phyloP scores from a whole-genome alignment of 2,113 vertebrate species.

The Pluvialis apricaria region DNA sequence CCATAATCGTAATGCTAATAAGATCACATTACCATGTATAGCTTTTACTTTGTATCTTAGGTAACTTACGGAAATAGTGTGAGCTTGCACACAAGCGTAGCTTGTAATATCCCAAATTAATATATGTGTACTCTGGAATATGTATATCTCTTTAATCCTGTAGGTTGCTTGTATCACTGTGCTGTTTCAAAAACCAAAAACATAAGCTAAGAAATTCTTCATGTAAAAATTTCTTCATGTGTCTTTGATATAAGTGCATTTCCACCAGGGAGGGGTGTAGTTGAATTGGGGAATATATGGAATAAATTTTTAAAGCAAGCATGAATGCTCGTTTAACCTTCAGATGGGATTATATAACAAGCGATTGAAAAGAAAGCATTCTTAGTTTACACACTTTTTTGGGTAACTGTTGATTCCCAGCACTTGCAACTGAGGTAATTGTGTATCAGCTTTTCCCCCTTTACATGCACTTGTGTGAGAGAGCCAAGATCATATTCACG shows the following conservation, averaged over 20 bases:
- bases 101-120: background rate
- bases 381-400: background rate
- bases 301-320: background rate
- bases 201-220: background rate
- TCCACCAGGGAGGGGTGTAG: background rate
- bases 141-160: background rate
- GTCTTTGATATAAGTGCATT: background rate
- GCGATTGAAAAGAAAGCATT: background rate
- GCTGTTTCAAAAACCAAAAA: background rate
- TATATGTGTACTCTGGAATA: background rate
- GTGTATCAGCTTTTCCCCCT: accelerated
- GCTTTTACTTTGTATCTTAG: background rate
- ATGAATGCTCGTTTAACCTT: background rate
- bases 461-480: background rate
- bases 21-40: background rate
- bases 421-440: background rate
- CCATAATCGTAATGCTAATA: background rate
- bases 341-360: background rate
- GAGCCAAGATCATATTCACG: background rate
- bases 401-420: background rate
- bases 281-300: background rate
- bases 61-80: background rate
- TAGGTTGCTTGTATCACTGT: background rate
- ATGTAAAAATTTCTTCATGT: background rate
- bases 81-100: background rate